Base-by-base conservation (phyloP, 2,113 vertebrate species). In the Macaca nemestrina region DNA sequence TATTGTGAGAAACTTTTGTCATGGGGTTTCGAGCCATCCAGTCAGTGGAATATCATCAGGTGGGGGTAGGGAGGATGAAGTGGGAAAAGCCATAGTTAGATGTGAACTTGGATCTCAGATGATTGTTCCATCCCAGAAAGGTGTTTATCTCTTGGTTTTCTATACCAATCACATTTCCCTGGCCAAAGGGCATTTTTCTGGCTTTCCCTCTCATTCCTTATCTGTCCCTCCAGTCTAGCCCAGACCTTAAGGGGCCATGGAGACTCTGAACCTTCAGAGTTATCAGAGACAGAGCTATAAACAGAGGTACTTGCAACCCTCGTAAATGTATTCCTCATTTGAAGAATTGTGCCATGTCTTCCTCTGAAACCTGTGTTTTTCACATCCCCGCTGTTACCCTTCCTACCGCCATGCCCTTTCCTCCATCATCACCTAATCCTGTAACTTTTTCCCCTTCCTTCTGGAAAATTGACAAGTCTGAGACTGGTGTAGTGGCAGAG, bases 381-480 rank as follows among this genome's bases (percentile, higher is more conserved):
- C 94, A 86, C 35, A 52, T 92, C 57, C 52, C 81, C 75, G 45
- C 89, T 91, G 52, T 96, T 67, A 48, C 82, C 61, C 88, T 72
- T 86, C n/a, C 52, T 78, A 45, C 52, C 22, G 83, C 82, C 25
- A 38, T 52, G 27, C 38, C 72, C 32, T 93, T 61, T 75, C 92
- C 43, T 87, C 88, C 85, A 78, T 92, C 92, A 85, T 94, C 20
- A 96, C 92, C 93, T 98, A 96, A 97, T 97, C 90, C 96, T 95
- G 25, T 97, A 97, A 98, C 90, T 92, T 94, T 98, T 94, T 90
- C 87, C 83, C 90, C 93, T 97, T 97, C 80, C 90, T 98, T 97
- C 92, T 50, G 50, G 50, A 16, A 50, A 50, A 50, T 16, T 50
- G 50, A 16, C 50, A 16, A 50, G 50, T 50, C 50, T 96, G 90